Base-by-base conservation (phyloP, 2,113 vertebrate species). In the Haemorhous mexicanus region DNA sequence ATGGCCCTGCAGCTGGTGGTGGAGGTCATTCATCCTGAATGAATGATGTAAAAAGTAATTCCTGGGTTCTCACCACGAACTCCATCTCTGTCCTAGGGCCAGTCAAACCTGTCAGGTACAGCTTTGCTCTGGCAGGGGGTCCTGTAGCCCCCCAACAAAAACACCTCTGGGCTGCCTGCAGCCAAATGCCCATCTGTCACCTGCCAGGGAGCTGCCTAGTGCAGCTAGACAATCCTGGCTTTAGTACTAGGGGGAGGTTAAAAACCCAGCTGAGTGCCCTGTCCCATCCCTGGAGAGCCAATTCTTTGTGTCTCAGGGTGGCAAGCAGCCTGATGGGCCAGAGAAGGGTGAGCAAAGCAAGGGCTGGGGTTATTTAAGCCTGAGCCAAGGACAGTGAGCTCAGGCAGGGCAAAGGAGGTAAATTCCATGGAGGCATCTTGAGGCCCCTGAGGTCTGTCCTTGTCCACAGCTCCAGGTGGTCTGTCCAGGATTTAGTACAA, bases 401-500 rank as follows among this genome's bases (percentile, higher is more conserved):
- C 7, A n/a, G 56, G 39, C n/a, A 87, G 81, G 30, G 61, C 64
- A 93, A 68, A 75, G 62, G 49, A 90, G 81, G 62, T 72, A 7
- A 94, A 80, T 47, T 82, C 81, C 44, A 16, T 4, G 22, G 52
- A 80, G 53, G 62, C 43, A 82, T 12, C 75, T 74, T 74, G 77
- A 84, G 61, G 41, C 20, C 37, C 28, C 59, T 58, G 30, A 91
- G 69, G 9, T 87, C n/a, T 86, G 11, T 63, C 84, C 76, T 69
- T 87, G 78, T 52, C 79, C 84, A 84, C 50, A 67, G 84, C 52
- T 73, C 68, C 85, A 83, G 70, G 93, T 83, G 50, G 68, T 59
- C 85, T 58, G 41, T 19, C 37, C 24, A 86, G 85, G 87, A 88
- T 83, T 95, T 93, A 91, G 79, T 7, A 76, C 80, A 58, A 69